Evolutionary conservation across 2,113 vertebrate genomes (phyloP).

Genomic region (Bucco capensis): DNA sequence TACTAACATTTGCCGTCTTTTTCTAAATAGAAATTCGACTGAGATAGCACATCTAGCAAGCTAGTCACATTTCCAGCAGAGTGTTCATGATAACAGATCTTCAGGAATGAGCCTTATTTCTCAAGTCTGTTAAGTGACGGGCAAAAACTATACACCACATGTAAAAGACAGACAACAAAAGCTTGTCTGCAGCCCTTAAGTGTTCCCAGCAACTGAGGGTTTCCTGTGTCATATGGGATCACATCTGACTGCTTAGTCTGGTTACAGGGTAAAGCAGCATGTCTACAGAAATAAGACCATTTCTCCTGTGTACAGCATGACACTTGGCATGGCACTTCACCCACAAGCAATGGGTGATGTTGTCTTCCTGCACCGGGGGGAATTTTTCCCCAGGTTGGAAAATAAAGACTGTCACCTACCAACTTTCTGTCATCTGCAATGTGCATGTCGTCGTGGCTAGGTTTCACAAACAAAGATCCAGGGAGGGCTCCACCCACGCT

Average conservation of each 20-base stretch:
- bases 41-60: background rate
- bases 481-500: too few relatives aligned
- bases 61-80: background rate
- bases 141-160: background rate
- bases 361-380: background rate
- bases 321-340: background rate
- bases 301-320: background rate
- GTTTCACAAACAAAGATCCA: too few relatives aligned
- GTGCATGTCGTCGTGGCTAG: too few relatives aligned
- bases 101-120: background rate
- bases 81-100: background rate
- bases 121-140: background rate
- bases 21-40: background rate
- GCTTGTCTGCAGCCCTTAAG: background rate
- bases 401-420: background rate
- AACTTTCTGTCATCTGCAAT: background rate
- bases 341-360: rapidly evolving
- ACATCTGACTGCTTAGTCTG: background rate
- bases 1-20: background rate
- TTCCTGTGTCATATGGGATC: background rate
- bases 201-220: background rate
- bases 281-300: background rate
- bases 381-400: background rate
- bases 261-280: background rate
- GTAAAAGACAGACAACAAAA: background rate